Evolutionary conservation across 1,140 invertebrate genomes (phyloP).

Genomic region (Armadillidium nasatum): DNA sequence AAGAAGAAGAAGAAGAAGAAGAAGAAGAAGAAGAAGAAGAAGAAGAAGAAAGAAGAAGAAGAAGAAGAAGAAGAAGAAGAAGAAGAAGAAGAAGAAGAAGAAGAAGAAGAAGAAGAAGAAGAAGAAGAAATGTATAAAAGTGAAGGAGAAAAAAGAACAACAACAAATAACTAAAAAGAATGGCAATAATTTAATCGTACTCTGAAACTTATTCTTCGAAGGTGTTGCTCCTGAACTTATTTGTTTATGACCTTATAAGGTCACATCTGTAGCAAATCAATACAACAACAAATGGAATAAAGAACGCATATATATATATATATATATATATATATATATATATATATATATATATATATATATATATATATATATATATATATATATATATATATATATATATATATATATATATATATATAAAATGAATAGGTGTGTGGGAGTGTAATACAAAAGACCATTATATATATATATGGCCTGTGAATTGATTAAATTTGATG

Average conservation of each 20-base stretch:
- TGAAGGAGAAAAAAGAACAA: neutral
- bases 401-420: no score
- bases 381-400: neutral
- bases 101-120: neutral
- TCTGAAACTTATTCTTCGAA: no score
- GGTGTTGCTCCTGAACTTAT: no score
- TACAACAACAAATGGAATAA: no score
- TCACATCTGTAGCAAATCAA: no score
- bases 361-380: neutral
- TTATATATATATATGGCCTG: no score
- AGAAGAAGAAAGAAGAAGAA: neutral
- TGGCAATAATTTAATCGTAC: neutral
- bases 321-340: slow-evolving; percentile 7
- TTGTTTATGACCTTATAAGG: no score
- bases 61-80: no score
- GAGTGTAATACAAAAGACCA: no score
- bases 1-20: neutral
- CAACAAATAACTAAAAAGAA: neutral
- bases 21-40: neutral
- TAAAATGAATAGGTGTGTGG: no score
- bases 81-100: neutral
- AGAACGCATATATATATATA: neutral
- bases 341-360: neutral
- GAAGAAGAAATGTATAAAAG: neutral
- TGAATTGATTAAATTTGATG: no score